A percentile compares a stretch with the other conserved stretches of the same genome.
Evolutionary conservation across 2,797 vertebrate genomes (phyloP).

Genomic region (Sebastes iracundus): DNA sequence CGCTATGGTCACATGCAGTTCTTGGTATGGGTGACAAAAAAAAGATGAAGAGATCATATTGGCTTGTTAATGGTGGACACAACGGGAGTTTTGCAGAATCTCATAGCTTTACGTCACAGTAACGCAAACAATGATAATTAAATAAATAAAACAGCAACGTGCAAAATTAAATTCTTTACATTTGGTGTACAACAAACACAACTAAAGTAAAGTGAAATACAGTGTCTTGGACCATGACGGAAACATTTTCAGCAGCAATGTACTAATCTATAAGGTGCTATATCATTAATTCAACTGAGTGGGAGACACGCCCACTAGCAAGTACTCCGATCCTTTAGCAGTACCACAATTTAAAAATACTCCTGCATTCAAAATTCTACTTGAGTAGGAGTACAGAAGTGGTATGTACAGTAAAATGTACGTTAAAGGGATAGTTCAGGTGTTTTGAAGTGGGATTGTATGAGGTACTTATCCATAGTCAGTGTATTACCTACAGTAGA

Average conservation of each 20-base stretch:
- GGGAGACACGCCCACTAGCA: background rate
- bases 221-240: background rate
- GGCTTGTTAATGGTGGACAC: slow-evolving; percentile 9
- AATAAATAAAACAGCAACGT: background rate
- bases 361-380: background rate
- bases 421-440: too few relatives aligned
- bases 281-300: background rate
- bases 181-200: background rate
- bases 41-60: slow-evolving; percentile 14
- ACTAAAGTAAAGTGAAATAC: background rate
- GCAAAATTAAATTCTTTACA: background rate
- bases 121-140: background rate
- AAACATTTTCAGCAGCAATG: background rate
- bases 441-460: too few relatives aligned
- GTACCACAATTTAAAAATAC: background rate
- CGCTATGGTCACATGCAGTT: slow-evolving; percentile 94
- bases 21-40: slow-evolving; percentile 74
- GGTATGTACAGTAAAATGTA: too few relatives aligned
- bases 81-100: background rate
- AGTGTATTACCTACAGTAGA: too few relatives aligned
- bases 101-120: background rate
- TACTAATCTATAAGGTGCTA: background rate
- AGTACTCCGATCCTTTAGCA: background rate
- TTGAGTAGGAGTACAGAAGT: background rate
- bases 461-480: too few relatives aligned